Conservation (phyloP, 1,140 invertebrate genomes). For the Papilio xuthus region DNA sequence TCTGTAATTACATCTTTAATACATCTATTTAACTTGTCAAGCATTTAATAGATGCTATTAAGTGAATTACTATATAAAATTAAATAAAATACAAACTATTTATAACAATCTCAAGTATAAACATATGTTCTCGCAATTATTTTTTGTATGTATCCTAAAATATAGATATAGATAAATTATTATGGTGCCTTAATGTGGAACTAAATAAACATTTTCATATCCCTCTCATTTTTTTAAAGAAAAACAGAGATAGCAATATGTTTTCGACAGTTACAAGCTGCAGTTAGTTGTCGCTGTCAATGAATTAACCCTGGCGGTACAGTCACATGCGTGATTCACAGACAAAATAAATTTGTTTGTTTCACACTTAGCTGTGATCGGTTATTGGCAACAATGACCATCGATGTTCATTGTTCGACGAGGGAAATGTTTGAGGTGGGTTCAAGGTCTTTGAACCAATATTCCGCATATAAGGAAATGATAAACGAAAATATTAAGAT, state of each 20-base stretch:
- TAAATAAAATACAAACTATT: slow-evolving; percentile 2
- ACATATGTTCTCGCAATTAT: too few species aligned
- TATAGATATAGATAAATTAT: too few species aligned
- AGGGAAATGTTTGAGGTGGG: slow-evolving; percentile 27
- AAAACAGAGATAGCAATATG: not conserved
- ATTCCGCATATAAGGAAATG: not conserved
- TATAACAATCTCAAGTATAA: not conserved
- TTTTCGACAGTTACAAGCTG: not conserved
- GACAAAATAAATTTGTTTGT: slow-evolving; percentile 28
- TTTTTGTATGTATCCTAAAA: too few species aligned
- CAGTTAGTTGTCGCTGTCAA: not conserved
- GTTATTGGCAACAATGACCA: slow-evolving; percentile 19
- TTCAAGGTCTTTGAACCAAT: slow-evolving; percentile 23
- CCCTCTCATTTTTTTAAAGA: not conserved
- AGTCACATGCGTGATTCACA: slow-evolving; percentile 25
- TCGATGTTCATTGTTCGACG: slow-evolving; percentile 16
- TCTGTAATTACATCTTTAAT: slow-evolving; percentile 41
- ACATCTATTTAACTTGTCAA: slow-evolving; percentile 35
- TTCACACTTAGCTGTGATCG: slow-evolving; percentile 26
- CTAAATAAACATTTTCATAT: not conserved
- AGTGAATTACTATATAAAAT: slow-evolving; percentile 10
- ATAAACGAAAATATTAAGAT: not conserved
- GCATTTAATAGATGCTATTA: slow-evolving; percentile 4
- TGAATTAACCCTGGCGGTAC: slow-evolving; percentile 22
- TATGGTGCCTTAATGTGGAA: too few species aligned